Base-by-base conservation (phyloP, 2,888 invertebrate species). In the Lepidonotus clava region DNA sequence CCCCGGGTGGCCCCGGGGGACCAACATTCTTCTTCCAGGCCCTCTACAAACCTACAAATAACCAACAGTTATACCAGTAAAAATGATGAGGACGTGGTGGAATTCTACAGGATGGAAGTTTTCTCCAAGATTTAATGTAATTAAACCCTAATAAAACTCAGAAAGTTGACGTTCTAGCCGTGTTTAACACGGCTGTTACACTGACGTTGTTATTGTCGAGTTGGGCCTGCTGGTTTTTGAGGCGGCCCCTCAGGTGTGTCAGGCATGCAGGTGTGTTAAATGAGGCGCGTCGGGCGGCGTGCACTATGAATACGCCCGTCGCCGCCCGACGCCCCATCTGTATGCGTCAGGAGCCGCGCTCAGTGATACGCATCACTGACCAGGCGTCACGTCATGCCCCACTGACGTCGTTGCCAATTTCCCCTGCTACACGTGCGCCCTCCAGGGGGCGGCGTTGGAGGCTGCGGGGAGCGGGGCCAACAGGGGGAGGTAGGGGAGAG, bases 331-430 rank as follows among this genome's bases (percentile, higher is more conserved):
- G n/a, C 36, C 21, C 71, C 38, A 38, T 71, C 36, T 38, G 71
- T 71, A 71, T 71, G 71, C 71, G 71, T 71, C 71, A 71, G 71
- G 71, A 14, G 38, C n/a, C 71, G 32, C 11, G 38, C 36, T 71
- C 71, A 38, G n/a, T 24, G 71, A n/a, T 24, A 71, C 71, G 36
- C 71, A 38, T 71, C 71, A 71, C 71, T 71, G 38, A 34, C 71
- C 71, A 71, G 36, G 36, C 71, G 71, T 71, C 36, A 71, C 71
- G 71, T 71, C 71, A 71, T 38, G 71, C 36, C 18, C 38, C 38
- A 24, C 1, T 71, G 71, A 71, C 71, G 71, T 6, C 71, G 36
- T 2, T 71, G 71, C 71, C 71, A 71, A 71, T 71, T 71, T 71
- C 71, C 71, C 71, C 71, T 71, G 36, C 1, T n/a, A 21, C 71